Base-by-base conservation (phyloP, 2,113 vertebrate species). In the Megaceryle maxima region DNA sequence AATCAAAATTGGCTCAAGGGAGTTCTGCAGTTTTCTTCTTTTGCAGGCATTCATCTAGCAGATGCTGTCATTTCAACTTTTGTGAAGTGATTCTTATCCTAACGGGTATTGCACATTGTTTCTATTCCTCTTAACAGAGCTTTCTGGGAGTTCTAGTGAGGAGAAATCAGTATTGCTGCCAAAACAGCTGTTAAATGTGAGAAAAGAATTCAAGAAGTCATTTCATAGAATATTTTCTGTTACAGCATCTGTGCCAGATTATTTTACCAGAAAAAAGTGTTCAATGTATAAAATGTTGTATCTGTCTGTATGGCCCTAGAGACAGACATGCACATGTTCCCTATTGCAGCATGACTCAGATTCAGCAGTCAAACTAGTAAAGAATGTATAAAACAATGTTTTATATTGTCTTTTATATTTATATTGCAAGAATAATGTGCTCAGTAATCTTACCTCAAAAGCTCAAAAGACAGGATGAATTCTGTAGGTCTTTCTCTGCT, bases 1-100 rank as follows among this genome's bases (percentile, higher is more conserved):
- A 77, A 56, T 68, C 83, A 96, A 93, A 94, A 69, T 2, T 85
- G 78, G 79, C 89, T 96, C 73, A 53, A 90, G 91, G 82, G 79
- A 1, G 13, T 84, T 83, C 50, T 73, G 67, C n/a, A 73, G 68
- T 87, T 84, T 94, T 78, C 39, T 59, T 22, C 44, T 76, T 83
- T 94, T 93, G 68, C 41, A 79, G 35, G 77, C 29, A 88, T 50
- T 75, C n/a, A 84, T 88, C 75, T 60, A 88, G 48, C 90, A 76
- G 62, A 57, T 31, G 51, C 64, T 72, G 60, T 48, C 69, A 91
- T 88, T 96, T 97, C 41, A 83, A 57, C 7, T 79, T 25, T 29
- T 57, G 48, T 64, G n/a, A 63, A 81, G 18, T 24, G 64, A 92
- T 92, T 92, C 68, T 92, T 33, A 60, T 51, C 19, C 10, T n/a